Evolutionary conservation across 1,140 invertebrate species (phyloP).

Genomic region (Heliothis subflexa): DNA sequence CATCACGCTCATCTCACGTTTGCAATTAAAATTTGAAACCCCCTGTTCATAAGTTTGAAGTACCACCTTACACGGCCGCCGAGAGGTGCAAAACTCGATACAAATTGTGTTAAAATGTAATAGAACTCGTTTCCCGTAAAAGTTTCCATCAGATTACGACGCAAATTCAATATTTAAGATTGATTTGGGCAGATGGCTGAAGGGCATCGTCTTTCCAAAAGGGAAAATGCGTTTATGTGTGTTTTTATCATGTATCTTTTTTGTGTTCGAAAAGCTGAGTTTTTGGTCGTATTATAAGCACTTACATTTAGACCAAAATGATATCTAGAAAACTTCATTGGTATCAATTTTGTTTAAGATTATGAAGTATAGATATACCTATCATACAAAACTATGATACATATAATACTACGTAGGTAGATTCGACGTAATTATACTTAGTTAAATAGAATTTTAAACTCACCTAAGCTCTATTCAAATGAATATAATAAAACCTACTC

Average conservation of each 20-base stretch:
- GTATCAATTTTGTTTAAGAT: too few species aligned
- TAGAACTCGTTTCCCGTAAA: slow-evolving; percentile 82
- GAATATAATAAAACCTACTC: too few species aligned
- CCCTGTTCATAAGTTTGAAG: slow-evolving; percentile 67
- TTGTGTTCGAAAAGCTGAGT: not conserved
- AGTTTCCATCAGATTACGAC: slow-evolving; percentile 82
- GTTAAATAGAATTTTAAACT: too few species aligned
- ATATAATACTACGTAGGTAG: too few species aligned
- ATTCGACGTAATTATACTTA: too few species aligned
- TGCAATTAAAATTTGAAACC: slow-evolving; percentile 73
- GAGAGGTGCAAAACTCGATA: slow-evolving; percentile 81
- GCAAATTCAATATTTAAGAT: slow-evolving; percentile 86
- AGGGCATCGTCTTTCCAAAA: slow-evolving; percentile 64
- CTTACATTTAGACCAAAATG: too few species aligned
- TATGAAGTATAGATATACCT: too few species aligned
- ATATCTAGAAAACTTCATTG: too few species aligned
- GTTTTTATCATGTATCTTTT: not conserved
- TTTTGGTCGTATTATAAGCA: slow-evolving; percentile 4
- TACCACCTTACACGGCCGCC: slow-evolving; percentile 57
- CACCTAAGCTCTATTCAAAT: too few species aligned
- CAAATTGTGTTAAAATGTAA: slow-evolving; percentile 85
- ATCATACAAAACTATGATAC: too few species aligned
- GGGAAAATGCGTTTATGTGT: slow-evolving; percentile 47
- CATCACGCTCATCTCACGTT: slow-evolving; percentile 58
- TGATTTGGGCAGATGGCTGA: slow-evolving; percentile 81